These are phyloP conservation scores for Lipotes vexillifer DNA, from an alignment of 2,113 vertebrate genomes.

Conservation along the genomic window DNA sequence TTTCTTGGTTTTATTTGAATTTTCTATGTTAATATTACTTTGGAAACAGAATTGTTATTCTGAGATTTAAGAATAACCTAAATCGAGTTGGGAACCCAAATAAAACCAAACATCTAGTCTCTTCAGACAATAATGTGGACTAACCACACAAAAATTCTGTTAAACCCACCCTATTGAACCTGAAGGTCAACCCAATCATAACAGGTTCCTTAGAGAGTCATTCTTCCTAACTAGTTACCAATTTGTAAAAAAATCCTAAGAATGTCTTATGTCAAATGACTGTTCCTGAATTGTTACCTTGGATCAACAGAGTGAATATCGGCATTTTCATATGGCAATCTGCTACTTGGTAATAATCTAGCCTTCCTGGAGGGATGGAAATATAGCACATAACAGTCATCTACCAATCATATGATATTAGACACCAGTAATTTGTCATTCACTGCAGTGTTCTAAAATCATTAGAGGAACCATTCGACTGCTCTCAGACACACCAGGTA, in stretches of 20 bases:
- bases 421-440: conserved; percentile 50
- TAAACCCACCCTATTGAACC: background rate
- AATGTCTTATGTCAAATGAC: conserved; percentile 42
- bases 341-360: conserved; percentile 54
- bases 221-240: conserved; percentile 58
- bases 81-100: conserved; percentile 1
- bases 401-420: conserved; percentile 55
- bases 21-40: background rate
- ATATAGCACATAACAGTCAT: conserved; percentile 30
- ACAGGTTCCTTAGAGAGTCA: background rate
- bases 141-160: conserved; percentile 25
- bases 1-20: background rate
- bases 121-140: background rate
- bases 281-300: conserved; percentile 37
- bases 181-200: conserved; percentile 10
- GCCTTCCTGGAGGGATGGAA: conserved; percentile 42
- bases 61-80: background rate
- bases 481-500: conserved; percentile 1
- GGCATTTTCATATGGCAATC: conserved; percentile 58
- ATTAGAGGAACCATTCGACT: conserved; percentile 6
- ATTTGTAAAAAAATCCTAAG: conserved; percentile 33
- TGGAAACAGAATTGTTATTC: background rate
- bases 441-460: background rate
- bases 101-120: background rate
- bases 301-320: conserved; percentile 60